These are phyloP conservation scores for Subanguina moxae DNA, from an alignment of 1,140 invertebrate species.

Conservation along the genomic window DNA sequence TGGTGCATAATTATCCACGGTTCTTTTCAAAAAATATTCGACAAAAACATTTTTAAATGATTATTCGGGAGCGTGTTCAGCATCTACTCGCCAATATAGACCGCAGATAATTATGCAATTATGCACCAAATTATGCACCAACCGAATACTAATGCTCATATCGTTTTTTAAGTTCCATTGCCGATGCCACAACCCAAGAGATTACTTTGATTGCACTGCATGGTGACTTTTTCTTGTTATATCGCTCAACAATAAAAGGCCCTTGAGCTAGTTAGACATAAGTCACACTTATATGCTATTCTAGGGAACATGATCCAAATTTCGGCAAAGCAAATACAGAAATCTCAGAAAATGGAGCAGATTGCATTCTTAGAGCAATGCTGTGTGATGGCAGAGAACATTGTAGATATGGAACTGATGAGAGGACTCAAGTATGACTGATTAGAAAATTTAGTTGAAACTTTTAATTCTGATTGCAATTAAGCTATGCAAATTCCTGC, in stretches of 20 bases:
- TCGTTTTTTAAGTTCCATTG: background rate
- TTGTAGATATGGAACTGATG: background rate
- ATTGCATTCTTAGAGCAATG: background rate
- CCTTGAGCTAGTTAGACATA: background rate
- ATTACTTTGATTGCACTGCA: conserved; percentile 1
- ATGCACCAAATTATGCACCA: no score
- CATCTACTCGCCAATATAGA: no score
- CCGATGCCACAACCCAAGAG: background rate
- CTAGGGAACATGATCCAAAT: background rate
- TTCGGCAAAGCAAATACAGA: background rate
- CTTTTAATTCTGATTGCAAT: background rate
- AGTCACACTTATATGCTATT: no score
- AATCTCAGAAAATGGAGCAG: background rate
- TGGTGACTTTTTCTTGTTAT: background rate
- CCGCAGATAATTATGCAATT: no score
- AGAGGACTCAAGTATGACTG: background rate
- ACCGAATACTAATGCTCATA: no score
- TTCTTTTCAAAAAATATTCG: no score
- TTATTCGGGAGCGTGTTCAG: no score
- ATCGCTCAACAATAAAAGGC: no score
- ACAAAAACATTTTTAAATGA: no score
- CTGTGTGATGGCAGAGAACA: background rate
- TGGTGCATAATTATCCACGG: no score
- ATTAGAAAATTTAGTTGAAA: background rate
- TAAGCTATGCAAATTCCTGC: conserved; percentile 2